phyloP scores from a whole-genome alignment of 2,888 invertebrate genomes.

The Anoplius nigerrimus region DNA sequence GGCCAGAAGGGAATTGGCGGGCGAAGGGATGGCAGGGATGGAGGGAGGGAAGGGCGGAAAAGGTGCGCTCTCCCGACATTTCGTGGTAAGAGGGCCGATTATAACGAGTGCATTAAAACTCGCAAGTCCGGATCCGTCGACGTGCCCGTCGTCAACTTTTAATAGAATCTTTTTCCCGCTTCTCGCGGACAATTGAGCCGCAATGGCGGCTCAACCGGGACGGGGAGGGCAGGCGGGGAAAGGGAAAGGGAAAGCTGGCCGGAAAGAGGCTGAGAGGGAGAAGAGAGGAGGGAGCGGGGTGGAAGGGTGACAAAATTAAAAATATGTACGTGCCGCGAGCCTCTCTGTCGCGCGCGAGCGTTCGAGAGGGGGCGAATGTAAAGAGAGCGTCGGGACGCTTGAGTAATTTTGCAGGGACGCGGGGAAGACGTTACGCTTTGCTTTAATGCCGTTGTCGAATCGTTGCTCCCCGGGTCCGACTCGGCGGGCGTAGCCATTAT shows the following conservation, averaged over 20 bases:
- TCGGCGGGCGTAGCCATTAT: slow-evolving; percentile 9
- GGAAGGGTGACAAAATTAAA: not conserved
- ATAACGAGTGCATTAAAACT: slow-evolving; percentile 68
- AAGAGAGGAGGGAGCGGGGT: not conserved
- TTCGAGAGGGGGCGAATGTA: not conserved
- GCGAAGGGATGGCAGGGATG: slow-evolving; percentile 5
- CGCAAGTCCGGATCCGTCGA: slow-evolving; percentile 58
- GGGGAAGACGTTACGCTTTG: slow-evolving; percentile 5
- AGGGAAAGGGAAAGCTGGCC: slow-evolving; percentile 9
- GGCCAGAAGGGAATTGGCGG: slow-evolving; percentile 1
- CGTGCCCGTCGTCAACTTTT: slow-evolving; percentile 65
- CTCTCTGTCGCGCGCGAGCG: not conserved
- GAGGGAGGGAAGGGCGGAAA: slow-evolving; percentile 22
- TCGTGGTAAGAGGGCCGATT: slow-evolving; percentile 67
- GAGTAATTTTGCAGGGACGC: slow-evolving; percentile 13
- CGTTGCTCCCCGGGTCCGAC: not conserved
- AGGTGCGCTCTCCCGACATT: slow-evolving; percentile 52
- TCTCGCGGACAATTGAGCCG: slow-evolving; percentile 63
- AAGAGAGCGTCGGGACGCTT: not conserved
- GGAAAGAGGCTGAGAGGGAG: not conserved
- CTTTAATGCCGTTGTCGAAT: not conserved
- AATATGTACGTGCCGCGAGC: too few relatives aligned
- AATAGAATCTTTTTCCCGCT: slow-evolving; percentile 65
- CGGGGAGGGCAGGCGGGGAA: slow-evolving; percentile 5
- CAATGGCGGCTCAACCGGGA: slow-evolving; percentile 39